Evolutionary conservation across 2,113 vertebrate genomes (phyloP).

Genomic region (Arothron firmamentum): DNA sequence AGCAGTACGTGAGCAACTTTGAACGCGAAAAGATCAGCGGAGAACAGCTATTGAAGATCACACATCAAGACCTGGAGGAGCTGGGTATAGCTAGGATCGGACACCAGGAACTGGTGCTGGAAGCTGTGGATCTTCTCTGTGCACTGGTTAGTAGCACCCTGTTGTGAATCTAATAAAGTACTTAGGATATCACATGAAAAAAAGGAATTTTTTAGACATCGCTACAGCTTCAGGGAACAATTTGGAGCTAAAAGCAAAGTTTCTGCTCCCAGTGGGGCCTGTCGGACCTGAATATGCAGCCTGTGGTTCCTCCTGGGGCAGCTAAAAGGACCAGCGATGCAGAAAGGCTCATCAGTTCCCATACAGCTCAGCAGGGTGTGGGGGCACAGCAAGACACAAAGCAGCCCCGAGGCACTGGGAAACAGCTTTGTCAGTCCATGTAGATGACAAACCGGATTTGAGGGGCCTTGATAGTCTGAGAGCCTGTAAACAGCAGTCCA

Average conservation of each 20-base stretch:
- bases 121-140: constrained; percentile 95
- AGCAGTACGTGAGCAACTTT: constrained; percentile 90
- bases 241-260: background rate
- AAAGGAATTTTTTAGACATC: background rate
- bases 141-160: constrained; percentile 85
- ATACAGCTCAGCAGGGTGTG: constrained; percentile 36
- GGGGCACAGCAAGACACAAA: constrained; percentile 10
- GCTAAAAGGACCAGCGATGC: constrained; percentile 22
- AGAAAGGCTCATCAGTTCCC: constrained; percentile 36
- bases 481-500: constrained; percentile 12
- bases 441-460: background rate
- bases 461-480: constrained; percentile 8
- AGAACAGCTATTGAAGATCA: constrained; percentile 92
- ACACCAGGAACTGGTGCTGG: constrained; percentile 94
- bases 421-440: background rate
- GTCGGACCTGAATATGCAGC: background rate
- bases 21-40: constrained; percentile 96
- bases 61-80: constrained; percentile 96
- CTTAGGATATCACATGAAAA: background rate
- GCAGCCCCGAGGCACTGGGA: constrained; percentile 6
- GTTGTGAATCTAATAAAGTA: background rate
- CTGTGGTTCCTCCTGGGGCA: constrained; percentile 28
- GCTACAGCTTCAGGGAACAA: background rate
- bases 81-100: constrained; percentile 91
- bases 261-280: background rate